Evolutionary conservation across 1,140 invertebrate species (phyloP).

Genomic region (Myzus persicae): DNA sequence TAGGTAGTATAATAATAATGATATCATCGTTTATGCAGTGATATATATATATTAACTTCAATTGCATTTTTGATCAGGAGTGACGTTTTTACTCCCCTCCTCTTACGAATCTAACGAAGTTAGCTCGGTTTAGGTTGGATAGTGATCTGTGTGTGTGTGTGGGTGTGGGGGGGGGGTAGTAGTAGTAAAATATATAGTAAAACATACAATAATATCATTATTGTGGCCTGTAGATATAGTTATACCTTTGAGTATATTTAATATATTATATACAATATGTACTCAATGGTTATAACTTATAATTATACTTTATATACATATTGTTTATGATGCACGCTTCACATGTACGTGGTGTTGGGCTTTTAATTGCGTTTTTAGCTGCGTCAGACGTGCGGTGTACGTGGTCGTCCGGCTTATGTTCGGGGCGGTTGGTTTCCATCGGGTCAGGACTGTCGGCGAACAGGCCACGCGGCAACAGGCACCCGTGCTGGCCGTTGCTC

Average conservation of each 20-base stretch:
- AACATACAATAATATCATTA: background rate
- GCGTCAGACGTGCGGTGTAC: slow-evolving; percentile 63
- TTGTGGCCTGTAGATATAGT: background rate
- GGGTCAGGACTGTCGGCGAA: slow-evolving; percentile 74
- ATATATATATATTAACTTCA: too few species aligned
- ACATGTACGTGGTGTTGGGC: background rate
- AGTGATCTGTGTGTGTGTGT: too few species aligned
- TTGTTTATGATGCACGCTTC: background rate
- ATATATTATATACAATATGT: too few species aligned
- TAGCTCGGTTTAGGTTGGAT: background rate
- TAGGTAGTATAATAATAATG: too few species aligned
- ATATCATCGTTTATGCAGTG: too few species aligned
- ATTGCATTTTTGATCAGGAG: too few species aligned
- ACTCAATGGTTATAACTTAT: too few species aligned
- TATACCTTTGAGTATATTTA: too few species aligned
- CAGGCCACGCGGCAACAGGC: slow-evolving; percentile 75
- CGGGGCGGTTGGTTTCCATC: slow-evolving; percentile 81
- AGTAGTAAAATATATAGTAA: background rate
- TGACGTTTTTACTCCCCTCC: background rate
- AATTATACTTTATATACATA: background rate
- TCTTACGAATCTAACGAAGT: background rate
- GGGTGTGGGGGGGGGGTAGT: too few species aligned
- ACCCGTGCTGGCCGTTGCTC: slow-evolving; percentile 85
- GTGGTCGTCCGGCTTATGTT: slow-evolving; percentile 78
- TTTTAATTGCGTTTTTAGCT: slow-evolving; percentile 47